Evolutionary conservation across 2,888 invertebrate species (phyloP), one percentile per base, ranked within the genome.

Genomic region (Drosophila ustulata): DNA sequence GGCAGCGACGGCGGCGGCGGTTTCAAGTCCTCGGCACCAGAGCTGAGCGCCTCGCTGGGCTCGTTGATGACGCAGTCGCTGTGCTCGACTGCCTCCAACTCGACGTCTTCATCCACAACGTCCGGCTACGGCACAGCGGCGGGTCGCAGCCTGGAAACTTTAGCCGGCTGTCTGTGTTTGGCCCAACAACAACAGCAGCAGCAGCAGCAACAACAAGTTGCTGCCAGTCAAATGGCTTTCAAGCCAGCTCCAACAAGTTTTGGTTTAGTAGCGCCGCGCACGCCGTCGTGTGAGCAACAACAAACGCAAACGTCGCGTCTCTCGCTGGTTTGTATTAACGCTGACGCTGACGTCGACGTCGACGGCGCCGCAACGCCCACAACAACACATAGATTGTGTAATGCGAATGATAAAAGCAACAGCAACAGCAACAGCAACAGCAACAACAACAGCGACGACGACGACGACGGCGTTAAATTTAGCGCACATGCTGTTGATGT

Each of bases 61-160:
- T 89, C 90, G 11, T 71, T 90, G 67, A 90, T 90, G 90, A 89
- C 88, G 70, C 90, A 90, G 73, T 90, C 90, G 41, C 88, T 90
- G 30, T 88, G 90, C 82, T 90, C 90, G 56, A 88, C 82, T 55
- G 80, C 80, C 51, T 80, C 80, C 69, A 37, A 37, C 37, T 37
- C 37, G 37, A 78, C 83, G 49, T 81, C 87, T 50, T 82, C 82
- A 25, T 86, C 87, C 9, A 68, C 81, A 47, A 86, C 82, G 56
- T 91, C 91, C 57, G 91, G 91, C 63, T 91, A 91, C 67, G 90
- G 90, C 50, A 90, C 85, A 56, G 82, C 83, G 58, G 83, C 83
- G 56, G 83, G 89, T 51, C 87, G 90, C 66, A 90, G 90, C 63
- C 80, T 89, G 77, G 90, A 90, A 74, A 90, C 88, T 52, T 71